A percentile compares a stretch with the other conserved stretches of the same genome.
Evolutionary conservation across 2,888 invertebrate species (phyloP).

Genomic region (Gerris lacustris): DNA sequence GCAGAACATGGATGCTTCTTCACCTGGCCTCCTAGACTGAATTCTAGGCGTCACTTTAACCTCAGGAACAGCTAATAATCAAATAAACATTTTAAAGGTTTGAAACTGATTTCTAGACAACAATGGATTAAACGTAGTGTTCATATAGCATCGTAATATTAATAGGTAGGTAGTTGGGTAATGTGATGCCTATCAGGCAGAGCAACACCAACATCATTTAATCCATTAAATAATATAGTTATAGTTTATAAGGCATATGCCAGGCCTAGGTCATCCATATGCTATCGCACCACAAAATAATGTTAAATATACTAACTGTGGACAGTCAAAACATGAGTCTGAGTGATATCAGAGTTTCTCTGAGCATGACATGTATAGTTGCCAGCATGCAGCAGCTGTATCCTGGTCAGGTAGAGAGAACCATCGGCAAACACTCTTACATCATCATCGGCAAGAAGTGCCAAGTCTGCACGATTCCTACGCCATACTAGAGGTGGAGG

Average conservation of each 20-base stretch:
- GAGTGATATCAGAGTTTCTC: conserved; percentile 56
- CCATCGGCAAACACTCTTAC: conserved; percentile 60
- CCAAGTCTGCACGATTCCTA: conserved; percentile 51
- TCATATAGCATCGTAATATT: no score
- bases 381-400: conserved; percentile 60
- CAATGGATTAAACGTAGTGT: no score
- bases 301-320: conserved; percentile 47
- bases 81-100: no score
- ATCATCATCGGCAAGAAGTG: conserved; percentile 35
- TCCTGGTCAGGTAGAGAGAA: conserved; percentile 56
- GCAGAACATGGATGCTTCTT: conserved; percentile 56
- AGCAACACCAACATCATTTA: no score
- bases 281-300: no score
- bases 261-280: no score
- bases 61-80: conserved; percentile 50
- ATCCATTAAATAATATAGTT: no score
- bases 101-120: no score
- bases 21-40: conserved; percentile 53
- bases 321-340: conserved; percentile 59
- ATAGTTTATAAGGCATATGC: no score
- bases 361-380: conserved; percentile 66
- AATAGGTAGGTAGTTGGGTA: no score
- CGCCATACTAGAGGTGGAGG: conserved; percentile 59
- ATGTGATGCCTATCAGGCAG: no score
- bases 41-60: conserved; percentile 58